Percentiles rank a stretch among this genome's conserved stretches.
Conservation (phyloP, 2,797 vertebrate genomes). For the Sorex maritimensis region DNA sequence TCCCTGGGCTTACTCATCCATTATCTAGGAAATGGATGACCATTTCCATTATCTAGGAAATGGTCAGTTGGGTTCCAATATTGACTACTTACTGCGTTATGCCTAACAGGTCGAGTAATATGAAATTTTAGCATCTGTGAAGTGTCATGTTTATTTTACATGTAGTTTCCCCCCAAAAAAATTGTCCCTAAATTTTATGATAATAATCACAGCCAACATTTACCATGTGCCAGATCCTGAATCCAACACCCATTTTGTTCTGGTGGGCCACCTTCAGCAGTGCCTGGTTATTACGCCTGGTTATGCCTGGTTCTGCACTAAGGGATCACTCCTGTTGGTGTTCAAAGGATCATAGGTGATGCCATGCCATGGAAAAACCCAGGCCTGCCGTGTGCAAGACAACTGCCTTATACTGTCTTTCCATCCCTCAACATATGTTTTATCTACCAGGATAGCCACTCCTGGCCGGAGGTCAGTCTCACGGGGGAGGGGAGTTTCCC, state of each 20-base stretch:
- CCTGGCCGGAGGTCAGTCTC: background rate
- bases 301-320: no score
- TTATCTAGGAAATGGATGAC: background rate
- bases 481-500: background rate
- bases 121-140: constrained; percentile 38
- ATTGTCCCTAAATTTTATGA: background rate
- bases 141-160: constrained; percentile 29
- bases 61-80: background rate
- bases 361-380: no score
- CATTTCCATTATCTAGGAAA: background rate
- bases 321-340: no score
- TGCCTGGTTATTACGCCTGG: no score
- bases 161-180: constrained; percentile 31
- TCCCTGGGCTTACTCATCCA: background rate
- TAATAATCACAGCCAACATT: constrained; percentile 32
- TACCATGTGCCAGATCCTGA: background rate
- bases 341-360: no score
- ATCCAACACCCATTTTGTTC: background rate
- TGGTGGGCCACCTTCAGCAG: no score
- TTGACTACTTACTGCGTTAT: background rate
- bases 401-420: no score
- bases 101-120: constrained; percentile 2
- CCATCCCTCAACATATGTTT: no score
- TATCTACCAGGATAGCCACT: background rate
- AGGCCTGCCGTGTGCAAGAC: no score